Evolutionary conservation across 2,888 invertebrate genomes (phyloP), one percentile per base, ranked within the genome.

Genomic region (Steinernema hermaphroditum): DNA sequence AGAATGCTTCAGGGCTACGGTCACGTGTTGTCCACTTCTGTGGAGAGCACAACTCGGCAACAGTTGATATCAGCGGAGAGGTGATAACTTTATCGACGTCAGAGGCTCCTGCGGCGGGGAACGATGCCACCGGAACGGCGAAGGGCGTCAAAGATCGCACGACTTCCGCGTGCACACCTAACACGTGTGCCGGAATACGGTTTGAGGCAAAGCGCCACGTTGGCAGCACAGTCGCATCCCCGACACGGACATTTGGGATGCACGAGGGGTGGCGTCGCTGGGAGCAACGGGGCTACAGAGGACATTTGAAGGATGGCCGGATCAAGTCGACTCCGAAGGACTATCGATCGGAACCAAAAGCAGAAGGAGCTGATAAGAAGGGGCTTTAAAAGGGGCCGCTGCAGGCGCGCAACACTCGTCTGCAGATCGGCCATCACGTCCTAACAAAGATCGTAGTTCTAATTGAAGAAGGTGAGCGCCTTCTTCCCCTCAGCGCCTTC

Each of bases 301-400:
- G 14, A 41, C 43, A 41, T 9, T 41, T 41, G 43, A 41, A 9
- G 27, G 19, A 14, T 27, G 54, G 12, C 2, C 54, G 4, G 54
- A 54, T 16, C 27, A 29, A 29, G 16, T 32, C 62, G 32, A 62
- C 32, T 62, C 16, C 27, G 29, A 32, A 29, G 27, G 19, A 8
- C 19, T 32, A 62, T 62, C 62, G 62, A 62, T 62, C 32, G 62
- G 19, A 22, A 54, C 24, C 27, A 27, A 14, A 41, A 8, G 54
- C 54, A 27, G 27, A 27, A 54, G 24, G 54, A 4, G 62, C 62
- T 62, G 62, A 62, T 62, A 62, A 62, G 62, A 32, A 34, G 32
- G 16, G 16, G 16, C 62, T 29, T 62, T 62, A 62, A 62, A 62
- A 62, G 34, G 29, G 29, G 62, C 27, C 27, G 29, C 16, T 24